phyloP scores from a whole-genome alignment of 2,113 vertebrate genomes.

The Laterallus jamaicensis region DNA sequence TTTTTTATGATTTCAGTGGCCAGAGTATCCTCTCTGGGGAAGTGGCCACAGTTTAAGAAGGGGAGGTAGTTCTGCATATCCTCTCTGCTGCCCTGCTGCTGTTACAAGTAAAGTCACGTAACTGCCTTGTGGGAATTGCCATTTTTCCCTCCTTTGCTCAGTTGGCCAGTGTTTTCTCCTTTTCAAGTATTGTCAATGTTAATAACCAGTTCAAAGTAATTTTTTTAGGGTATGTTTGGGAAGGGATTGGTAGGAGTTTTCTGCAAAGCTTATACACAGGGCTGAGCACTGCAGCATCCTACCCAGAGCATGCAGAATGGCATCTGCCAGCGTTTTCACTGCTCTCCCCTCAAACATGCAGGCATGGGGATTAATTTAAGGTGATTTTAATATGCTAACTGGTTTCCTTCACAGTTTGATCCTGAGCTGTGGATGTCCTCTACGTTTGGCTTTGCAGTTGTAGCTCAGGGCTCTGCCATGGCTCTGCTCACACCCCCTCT shows the following conservation, averaged over 20 bases:
- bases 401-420: neutral
- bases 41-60: neutral
- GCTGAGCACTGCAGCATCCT: neutral
- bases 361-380: neutral
- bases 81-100: too few species aligned
- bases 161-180: neutral
- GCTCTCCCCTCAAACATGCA: neutral
- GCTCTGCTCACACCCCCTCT: neutral
- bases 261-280: neutral
- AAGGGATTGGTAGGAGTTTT: neutral
- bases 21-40: neutral
- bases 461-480: neutral
- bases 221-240: neutral
- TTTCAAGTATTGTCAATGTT: fast-evolving
- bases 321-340: neutral
- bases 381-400: neutral
- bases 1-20: neutral
- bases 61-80: neutral
- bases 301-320: neutral
- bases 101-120: too few species aligned
- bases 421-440: neutral
- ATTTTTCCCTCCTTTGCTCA: neutral
- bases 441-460: neutral
- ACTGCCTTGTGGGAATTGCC: neutral
- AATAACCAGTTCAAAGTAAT: neutral